Base-by-base conservation (phyloP, 1,140 invertebrate genomes). In the Argopecten irradians region DNA sequence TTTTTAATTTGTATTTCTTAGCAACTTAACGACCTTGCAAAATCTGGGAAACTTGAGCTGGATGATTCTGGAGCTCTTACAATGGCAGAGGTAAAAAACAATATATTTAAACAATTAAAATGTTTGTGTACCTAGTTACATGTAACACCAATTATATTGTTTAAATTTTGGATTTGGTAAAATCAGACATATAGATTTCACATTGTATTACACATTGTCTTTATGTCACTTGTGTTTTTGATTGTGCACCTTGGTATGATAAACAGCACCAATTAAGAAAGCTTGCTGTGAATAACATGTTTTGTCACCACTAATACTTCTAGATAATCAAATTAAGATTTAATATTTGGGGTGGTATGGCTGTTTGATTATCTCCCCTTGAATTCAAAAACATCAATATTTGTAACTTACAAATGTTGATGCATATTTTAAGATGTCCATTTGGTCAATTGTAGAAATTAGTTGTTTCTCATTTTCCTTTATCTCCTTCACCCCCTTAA, bases 21-120 rank as follows among this genome's bases (percentile, higher is more conserved):
- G 92, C 92, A 94, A 91, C 90, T 95, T 86, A 95, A 95, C 90
- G 93, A 95, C 36, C 85, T 94, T 46, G 14, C 93, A 16, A 87
- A 92, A 34, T 87, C 92, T 34, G 91, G 93, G 7, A 93, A 93
- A 86, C 84, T 95, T n/a, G 91, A 92, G 43, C n/a, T 93, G 8
- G 95, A 95, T 91, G 89, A 93, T 86, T 89, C 91, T 85, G 94
- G 94, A 32, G 91, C 92, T 11, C 86, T 95, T 7, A 91, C 93
- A 87, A 85, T 90, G 35, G 87, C 89, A 83, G 89, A 92, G 88
- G 93, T 94, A 92, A 86, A 86, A 85, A 83, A 3, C 22, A 22
- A 55, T 11, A 11, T 71, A n/a, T 71, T 5, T 71, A 3, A 28
- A 71, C 22, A 71, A n/a, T 71, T 71, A 22, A 71, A n/a, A 71